Conservation (phyloP, 2,797 vertebrate species). For the Pteronotus mesoamericanus region DNA sequence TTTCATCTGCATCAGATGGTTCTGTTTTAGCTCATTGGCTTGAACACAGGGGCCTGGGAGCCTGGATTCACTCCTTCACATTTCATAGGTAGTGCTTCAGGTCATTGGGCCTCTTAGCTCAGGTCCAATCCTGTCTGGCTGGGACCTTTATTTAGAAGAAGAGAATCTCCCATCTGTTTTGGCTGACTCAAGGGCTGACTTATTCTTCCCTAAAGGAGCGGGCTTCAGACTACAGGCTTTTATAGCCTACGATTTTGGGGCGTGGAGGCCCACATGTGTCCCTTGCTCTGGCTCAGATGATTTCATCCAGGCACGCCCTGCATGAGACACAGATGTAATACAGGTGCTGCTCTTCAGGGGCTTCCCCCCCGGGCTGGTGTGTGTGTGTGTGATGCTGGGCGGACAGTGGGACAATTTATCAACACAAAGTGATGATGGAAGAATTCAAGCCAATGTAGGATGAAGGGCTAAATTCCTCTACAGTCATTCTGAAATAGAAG, state of each 20-base stretch:
- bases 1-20: constrained; percentile 41
- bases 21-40: background rate
- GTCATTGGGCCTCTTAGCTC: background rate
- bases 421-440: background rate
- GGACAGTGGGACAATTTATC: background rate
- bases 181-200: background rate
- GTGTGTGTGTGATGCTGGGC: background rate
- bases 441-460: background rate
- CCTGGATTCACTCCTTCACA: background rate
- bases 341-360: background rate
- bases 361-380: background rate
- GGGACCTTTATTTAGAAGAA: background rate
- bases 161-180: background rate
- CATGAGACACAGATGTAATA: background rate
- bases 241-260: background rate
- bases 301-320: background rate
- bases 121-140: background rate
- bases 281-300: background rate
- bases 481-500: background rate
- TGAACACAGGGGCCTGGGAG: background rate
- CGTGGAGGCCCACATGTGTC: too few species aligned
- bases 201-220: background rate
- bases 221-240: background rate
- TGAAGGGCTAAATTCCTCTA: background rate
- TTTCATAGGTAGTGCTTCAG: background rate